Evolutionary conservation across 2,888 invertebrate species (phyloP), one percentile per base, ranked within the genome.

Genomic region (Pimpla rufipes): DNA sequence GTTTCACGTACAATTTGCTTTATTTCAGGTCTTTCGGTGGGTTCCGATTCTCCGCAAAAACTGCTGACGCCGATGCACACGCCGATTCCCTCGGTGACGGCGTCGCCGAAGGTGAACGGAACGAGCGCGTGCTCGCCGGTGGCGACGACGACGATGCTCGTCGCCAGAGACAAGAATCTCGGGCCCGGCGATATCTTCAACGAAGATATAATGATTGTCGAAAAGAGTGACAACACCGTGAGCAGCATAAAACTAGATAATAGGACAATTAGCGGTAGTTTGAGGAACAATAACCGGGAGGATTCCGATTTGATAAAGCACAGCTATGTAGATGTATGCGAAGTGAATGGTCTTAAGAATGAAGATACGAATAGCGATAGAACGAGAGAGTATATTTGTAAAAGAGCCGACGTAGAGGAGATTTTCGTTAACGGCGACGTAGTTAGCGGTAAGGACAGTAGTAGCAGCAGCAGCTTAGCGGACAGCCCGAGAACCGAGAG

Each of bases 41-140:
- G 92, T 40, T 93, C 93, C 0, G 93, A 92, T 71, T 93, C 93
- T 2, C 93, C 93, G 0, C 88, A 89, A 6, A 93, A 92, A 74
- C 76, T 89, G 0, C 37, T 88, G 2, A 90, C 93, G 10, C 91
- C 92, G 0, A 86, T 90, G 47, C 88, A 89, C 81, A 90, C 91
- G 6, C 91, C 93, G 52, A 79, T 88, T 76, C 79, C 88, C 11
- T 90, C 90, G 0, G 85, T 88, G 37, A 83, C 85, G 13, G 84
- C 85, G 11, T 92, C 92, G 6, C 92, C 93, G 6, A 90, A 88
- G 79, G 52, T 92, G n/a, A 92, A 92, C 64, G 91, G 92, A 40
- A 81, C 88, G 5, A 57, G 79, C 3, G 88, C 85, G 52, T 68
- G 83, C 64, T 87, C 87, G 13, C 79, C 86, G 7, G 47, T 64